Percentiles rank a stretch among this genome's conserved stretches.
These are phyloP conservation scores for Oryzias curvinotus DNA, from an alignment of 2,113 vertebrate genomes.

Conservation along the genomic window DNA sequence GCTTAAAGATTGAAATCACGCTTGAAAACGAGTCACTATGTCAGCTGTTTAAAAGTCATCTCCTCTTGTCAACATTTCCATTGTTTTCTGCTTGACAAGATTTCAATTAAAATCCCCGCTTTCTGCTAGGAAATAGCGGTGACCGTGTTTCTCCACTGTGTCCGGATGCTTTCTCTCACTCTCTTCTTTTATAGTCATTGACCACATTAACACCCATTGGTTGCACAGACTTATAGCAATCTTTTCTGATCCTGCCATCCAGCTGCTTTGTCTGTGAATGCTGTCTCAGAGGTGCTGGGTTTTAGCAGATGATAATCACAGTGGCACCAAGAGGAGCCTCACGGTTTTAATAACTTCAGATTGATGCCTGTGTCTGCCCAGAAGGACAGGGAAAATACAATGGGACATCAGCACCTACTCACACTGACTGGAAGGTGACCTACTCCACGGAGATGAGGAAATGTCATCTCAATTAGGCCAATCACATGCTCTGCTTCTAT, in stretches of 20 bases:
- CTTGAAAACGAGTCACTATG: no score
- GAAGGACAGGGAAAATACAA: slow-evolving; percentile 34
- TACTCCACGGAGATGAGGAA: slow-evolving; percentile 61
- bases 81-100: not conserved
- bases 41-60: no score
- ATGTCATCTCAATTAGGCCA: slow-evolving; percentile 74
- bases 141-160: slow-evolving; percentile 23
- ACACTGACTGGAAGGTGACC: slow-evolving; percentile 56
- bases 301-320: slow-evolving; percentile 66
- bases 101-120: no score
- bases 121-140: no score
- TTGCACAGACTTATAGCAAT: slow-evolving; percentile 37
- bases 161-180: slow-evolving; percentile 5
- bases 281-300: slow-evolving; percentile 33
- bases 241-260: slow-evolving; percentile 35
- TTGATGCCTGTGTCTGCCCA: slow-evolving; percentile 44
- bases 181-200: slow-evolving; percentile 19
- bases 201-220: slow-evolving; percentile 36
- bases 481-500: slow-evolving; percentile 58
- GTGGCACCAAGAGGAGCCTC: slow-evolving; percentile 38
- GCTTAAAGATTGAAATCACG: no score
- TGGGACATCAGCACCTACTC: slow-evolving; percentile 43
- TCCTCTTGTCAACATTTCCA: no score
- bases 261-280: slow-evolving; percentile 36
- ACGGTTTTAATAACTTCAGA: slow-evolving; percentile 57